phyloP scores from a whole-genome alignment of 1,140 invertebrate species.

The Anagrus nilaparvatae region DNA sequence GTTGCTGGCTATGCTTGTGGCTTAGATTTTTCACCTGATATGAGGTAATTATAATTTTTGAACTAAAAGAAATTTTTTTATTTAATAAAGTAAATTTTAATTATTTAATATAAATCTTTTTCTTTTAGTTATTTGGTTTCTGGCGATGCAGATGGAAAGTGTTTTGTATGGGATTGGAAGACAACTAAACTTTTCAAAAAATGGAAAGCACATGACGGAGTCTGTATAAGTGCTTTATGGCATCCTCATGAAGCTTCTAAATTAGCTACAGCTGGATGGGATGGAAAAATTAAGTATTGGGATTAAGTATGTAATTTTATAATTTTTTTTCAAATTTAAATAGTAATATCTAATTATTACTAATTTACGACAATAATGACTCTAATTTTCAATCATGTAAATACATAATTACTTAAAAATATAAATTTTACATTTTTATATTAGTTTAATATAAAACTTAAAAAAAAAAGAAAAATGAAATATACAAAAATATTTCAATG shows the following conservation, averaged over 20 bases:
- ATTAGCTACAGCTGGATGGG: constrained; percentile 94
- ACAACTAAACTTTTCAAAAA: constrained; percentile 95
- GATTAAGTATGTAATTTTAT: too few relatives aligned
- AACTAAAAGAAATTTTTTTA: background rate
- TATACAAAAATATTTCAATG: too few relatives aligned
- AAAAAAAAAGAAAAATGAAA: too few relatives aligned
- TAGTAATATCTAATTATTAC: too few relatives aligned
- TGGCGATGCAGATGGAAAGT: constrained; percentile 98
- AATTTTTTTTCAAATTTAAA: too few relatives aligned
- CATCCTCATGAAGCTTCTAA: constrained; percentile 98
- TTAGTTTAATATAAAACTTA: too few relatives aligned
- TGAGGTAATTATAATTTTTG: constrained; percentile 57
- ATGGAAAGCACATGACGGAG: constrained; percentile 98
- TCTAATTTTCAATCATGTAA: too few relatives aligned
- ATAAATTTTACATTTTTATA: too few relatives aligned
- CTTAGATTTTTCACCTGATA: constrained; percentile 96
- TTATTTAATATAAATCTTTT: constrained; percentile 1
- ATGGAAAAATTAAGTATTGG: constrained; percentile 97
- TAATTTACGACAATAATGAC: too few relatives aligned
- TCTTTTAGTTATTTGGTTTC: constrained; percentile 85
- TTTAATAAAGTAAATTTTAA: background rate
- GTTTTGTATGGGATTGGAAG: constrained; percentile 99
- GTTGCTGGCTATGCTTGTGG: constrained; percentile 97
- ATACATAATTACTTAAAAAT: too few relatives aligned
- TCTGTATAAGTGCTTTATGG: constrained; percentile 92